phyloP scores from a whole-genome alignment of 2,113 vertebrate species.

The Lepidothrix coronata region DNA sequence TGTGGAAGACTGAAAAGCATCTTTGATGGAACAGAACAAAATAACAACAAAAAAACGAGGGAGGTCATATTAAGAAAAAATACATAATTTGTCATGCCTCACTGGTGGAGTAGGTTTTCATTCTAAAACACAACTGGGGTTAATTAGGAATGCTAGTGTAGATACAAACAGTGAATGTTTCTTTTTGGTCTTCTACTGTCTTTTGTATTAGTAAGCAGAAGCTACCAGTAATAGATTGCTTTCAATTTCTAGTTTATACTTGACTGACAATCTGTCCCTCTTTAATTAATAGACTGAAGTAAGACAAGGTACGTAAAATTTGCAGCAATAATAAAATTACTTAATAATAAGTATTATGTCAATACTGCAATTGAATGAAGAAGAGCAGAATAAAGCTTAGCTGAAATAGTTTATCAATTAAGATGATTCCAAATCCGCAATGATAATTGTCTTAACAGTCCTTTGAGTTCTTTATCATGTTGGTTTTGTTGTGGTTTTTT shows the following conservation, averaged over 20 bases:
- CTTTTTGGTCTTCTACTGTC: neutral
- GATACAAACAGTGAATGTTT: neutral
- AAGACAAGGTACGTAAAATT: neutral
- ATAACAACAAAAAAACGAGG: neutral
- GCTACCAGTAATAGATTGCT: neutral
- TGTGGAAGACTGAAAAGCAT: neutral
- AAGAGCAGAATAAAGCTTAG: slow-evolving; percentile 1
- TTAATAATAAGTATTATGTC: neutral
- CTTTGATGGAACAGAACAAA: neutral
- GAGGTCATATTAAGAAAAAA: neutral
- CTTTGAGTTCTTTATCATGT: neutral
- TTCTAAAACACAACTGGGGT: neutral
- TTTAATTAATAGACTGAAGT: neutral
- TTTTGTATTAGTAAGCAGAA: neutral
- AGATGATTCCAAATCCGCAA: neutral
- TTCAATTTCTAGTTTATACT: neutral
- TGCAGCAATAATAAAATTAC: neutral
- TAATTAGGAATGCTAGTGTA: neutral
- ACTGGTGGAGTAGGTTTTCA: neutral
- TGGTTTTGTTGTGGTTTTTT: neutral
- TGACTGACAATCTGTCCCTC: neutral
- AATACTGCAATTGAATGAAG: neutral
- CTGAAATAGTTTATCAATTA: neutral
- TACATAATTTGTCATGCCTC: neutral
- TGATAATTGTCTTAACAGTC: neutral